phyloP scores from a whole-genome alignment of 1,140 invertebrate genomes.

The Eupristina koningsbergeri region DNA sequence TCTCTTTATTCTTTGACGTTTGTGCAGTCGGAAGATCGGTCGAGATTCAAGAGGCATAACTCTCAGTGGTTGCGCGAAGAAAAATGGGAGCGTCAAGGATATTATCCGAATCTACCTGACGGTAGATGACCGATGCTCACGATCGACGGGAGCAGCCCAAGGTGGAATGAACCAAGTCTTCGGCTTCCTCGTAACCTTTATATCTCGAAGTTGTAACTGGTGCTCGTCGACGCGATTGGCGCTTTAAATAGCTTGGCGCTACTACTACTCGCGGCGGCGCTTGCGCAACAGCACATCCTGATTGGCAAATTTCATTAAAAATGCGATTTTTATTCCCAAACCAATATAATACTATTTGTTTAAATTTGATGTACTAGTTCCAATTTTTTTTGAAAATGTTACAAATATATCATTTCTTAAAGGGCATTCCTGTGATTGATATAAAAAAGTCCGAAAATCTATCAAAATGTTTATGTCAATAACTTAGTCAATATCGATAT shows the following conservation, averaged over 20 bases:
- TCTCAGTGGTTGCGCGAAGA: slow-evolving; percentile 15
- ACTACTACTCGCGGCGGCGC: neutral
- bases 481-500: no score
- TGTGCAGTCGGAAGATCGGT: slow-evolving; percentile 55
- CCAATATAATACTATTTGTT: no score
- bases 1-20: slow-evolving; percentile 59
- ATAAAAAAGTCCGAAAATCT: no score
- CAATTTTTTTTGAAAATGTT: no score
- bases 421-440: no score
- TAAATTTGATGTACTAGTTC: no score
- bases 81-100: neutral
- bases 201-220: neutral
- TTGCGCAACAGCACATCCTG: neutral
- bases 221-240: neutral
- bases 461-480: no score
- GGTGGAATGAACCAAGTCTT: neutral
- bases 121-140: no score
- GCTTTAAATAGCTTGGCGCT: slow-evolving; percentile 27
- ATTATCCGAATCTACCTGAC: slow-evolving; percentile 29
- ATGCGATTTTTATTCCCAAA: neutral
- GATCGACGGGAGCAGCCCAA: slow-evolving; percentile 9
- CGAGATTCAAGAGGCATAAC: slow-evolving; percentile 50
- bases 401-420: no score
- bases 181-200: neutral
- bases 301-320: neutral